These are phyloP conservation scores for Acleris laterana DNA, from an alignment of 2,888 invertebrate species.

Conservation along the genomic window DNA sequence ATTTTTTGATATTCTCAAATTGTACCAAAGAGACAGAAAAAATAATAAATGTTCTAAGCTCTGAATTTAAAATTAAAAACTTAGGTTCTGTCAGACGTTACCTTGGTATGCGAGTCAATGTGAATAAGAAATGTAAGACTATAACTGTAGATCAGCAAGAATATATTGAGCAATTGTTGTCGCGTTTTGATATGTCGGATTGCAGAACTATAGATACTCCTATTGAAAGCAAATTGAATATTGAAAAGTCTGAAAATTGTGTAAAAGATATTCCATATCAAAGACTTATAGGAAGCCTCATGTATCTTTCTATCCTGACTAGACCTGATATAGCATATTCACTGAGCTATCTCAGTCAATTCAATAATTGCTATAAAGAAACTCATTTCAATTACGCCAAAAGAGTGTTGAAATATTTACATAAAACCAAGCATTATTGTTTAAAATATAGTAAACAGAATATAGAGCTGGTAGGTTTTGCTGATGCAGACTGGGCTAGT, in stretches of 20 bases:
- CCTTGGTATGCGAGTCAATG: conserved; percentile 21
- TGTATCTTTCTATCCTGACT: conserved; percentile 6
- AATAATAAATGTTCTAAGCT: not conserved
- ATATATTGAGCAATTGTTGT: conserved; percentile 19
- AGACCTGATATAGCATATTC: not conserved
- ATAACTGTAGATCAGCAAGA: conserved; percentile 20
- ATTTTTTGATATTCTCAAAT: conserved; percentile 5
- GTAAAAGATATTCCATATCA: not conserved
- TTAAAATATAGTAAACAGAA: conserved; percentile 20
- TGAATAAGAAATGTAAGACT: not conserved
- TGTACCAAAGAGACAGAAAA: not conserved
- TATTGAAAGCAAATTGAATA: no score
- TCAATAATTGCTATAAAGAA: conserved; percentile 4
- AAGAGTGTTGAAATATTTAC: conserved; percentile 24
- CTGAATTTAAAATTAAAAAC: not conserved
- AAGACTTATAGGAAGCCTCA: conserved; percentile 16
- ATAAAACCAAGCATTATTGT: conserved; percentile 30
- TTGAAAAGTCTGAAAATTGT: conserved; percentile 1
- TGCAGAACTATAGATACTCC: conserved; percentile 20
- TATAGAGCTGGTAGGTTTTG: conserved; percentile 19
- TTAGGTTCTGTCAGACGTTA: conserved; percentile 5
- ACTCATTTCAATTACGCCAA: conserved; percentile 1
- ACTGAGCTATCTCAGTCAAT: not conserved
- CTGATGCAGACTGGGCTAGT: conserved; percentile 37
- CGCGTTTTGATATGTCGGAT: conserved; percentile 23